A percentile compares a stretch with the other conserved stretches of the same genome.
These are phyloP conservation scores for Trogon melanurus DNA, from an alignment of 2,113 vertebrate species.

Conservation along the genomic window DNA sequence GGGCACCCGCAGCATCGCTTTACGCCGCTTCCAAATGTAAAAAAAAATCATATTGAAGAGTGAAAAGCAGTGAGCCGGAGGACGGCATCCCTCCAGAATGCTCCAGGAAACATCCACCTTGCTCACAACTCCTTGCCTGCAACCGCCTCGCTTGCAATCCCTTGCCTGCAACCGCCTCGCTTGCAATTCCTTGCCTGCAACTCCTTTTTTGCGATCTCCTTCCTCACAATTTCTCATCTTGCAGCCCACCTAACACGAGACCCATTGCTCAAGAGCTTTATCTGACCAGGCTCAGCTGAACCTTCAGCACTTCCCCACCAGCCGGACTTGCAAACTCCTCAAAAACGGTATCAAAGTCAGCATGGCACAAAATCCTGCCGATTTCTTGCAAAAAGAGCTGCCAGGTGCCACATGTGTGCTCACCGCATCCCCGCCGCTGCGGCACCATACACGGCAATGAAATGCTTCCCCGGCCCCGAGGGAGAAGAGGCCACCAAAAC, in stretches of 20 bases:
- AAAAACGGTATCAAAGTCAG: background rate
- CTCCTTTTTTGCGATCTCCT: background rate
- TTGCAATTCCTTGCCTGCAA: background rate
- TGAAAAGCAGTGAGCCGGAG: background rate
- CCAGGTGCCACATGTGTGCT: rapidly evolving
- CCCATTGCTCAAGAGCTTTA: background rate
- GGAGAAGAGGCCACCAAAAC: background rate
- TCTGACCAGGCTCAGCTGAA: background rate
- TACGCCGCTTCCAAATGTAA: background rate
- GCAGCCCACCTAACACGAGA: background rate
- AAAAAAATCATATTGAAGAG: background rate
- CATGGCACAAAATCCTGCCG: background rate
- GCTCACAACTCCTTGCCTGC: background rate
- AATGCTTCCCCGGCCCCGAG: background rate
- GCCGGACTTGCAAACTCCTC: background rate
- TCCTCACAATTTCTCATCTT: background rate
- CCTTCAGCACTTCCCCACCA: background rate
- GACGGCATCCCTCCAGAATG: background rate
- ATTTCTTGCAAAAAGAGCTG: background rate
- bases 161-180: background rate
- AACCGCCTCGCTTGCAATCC: background rate
- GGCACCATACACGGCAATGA: background rate
- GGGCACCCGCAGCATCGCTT: rapidly evolving
- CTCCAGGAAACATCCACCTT: background rate
- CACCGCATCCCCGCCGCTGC: rapidly evolving